phyloP scores from a whole-genome alignment of 2,113 vertebrate species.

The Malurus melanocephalus region DNA sequence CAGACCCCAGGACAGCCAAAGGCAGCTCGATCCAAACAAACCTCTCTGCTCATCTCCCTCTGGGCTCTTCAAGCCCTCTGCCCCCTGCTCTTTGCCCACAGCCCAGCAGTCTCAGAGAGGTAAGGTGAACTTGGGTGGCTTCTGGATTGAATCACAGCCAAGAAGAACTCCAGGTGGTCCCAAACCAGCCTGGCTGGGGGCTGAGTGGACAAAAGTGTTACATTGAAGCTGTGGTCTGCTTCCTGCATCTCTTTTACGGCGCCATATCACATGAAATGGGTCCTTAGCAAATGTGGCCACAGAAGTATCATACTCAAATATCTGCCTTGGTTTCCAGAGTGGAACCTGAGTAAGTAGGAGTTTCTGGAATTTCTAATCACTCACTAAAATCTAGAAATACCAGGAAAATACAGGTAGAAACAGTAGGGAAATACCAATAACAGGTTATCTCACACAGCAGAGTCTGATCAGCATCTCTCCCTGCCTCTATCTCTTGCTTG shows the following conservation, averaged over 20 bases:
- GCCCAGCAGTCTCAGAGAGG: background rate
- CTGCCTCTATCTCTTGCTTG: background rate
- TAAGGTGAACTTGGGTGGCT: background rate
- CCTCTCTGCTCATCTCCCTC: background rate
- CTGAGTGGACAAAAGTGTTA: background rate
- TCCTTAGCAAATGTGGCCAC: background rate
- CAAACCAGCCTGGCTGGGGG: background rate
- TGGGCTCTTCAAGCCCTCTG: background rate
- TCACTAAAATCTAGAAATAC: background rate
- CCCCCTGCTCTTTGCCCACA: background rate
- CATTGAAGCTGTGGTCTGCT: background rate
- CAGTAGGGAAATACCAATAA: background rate
- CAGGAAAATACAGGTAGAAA: background rate
- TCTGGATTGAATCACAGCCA: background rate
- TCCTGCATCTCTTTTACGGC: background rate
- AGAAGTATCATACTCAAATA: background rate
- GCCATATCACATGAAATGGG: background rate
- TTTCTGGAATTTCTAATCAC: background rate
- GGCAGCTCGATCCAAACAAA: background rate
- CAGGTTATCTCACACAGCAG: background rate
- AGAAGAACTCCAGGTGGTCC: background rate
- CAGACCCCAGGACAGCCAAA: background rate
- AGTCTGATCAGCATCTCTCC: background rate
- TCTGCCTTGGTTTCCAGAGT: background rate
- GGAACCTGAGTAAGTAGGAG: background rate